Base-by-base conservation (phyloP, 1,140 invertebrate species). In the Lasioglossum baleicum region DNA sequence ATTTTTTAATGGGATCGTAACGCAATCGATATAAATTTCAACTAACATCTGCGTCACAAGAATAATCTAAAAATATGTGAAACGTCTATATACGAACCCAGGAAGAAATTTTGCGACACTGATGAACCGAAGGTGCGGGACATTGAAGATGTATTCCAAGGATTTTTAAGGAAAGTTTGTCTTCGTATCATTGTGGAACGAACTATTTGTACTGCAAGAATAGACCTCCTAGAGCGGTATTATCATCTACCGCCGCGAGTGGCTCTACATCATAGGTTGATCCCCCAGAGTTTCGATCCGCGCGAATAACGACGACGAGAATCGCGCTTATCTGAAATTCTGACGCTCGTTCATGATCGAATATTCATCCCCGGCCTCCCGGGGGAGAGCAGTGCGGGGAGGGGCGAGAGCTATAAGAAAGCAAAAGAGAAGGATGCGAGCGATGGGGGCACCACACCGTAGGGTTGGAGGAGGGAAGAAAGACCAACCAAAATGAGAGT, bases 331-430 rank as follows among this genome's bases (percentile, higher is more conserved):
- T 87, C 64, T 83, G 83, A 84, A 87, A 88, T 85, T 87, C 68
- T 70, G 71, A 68, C 80, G 64, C 60, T 76, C 48, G 48, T 83
- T 88, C 81, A 83, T 82, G 71, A 85, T 87, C 72, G 78, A 82
- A 86, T 87, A 86, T 87, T 88, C 84, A 82, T 82, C 66, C 75
- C 71, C 8, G 82, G 82, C 69, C 72, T 75, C 84, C 80, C 83
- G 42, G 31, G 53, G 67, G 61, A 72, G 75, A 64, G 42, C 53
- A 26, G 63, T 65, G 65, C 20, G 44, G 35, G 40, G 35, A 26
- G 58, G 42, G 42, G 51, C 40, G 61, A 10, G 53, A 35, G 48
- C 42, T 48, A 58, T 53, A 83, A 74, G 44, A 74, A 40, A 78
- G 31, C 67, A 44, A 72, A 51, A 51, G 61, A 63, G 10, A 80